Conservation (phyloP, 2,888 invertebrate species). For the Oscheius onirici region DNA sequence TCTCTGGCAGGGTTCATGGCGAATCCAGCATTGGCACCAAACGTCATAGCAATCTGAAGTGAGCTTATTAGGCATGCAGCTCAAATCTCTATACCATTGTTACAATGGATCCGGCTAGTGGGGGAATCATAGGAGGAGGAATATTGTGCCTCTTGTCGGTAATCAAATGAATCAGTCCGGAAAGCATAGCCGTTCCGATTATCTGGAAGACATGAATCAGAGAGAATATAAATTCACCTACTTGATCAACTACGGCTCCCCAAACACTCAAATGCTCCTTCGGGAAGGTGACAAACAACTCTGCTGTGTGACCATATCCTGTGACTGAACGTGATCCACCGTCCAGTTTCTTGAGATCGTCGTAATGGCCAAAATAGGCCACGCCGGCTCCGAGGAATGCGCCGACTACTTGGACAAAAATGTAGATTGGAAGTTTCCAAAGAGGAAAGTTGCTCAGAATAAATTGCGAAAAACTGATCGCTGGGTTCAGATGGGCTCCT, state of each 20-base stretch:
- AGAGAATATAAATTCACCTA: not conserved
- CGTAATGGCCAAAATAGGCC: constrained; percentile 67
- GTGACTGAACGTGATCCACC: constrained; percentile 71
- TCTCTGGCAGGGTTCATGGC: constrained; percentile 77
- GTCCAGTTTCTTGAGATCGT: constrained; percentile 71
- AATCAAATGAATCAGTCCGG: constrained; percentile 63
- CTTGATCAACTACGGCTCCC: constrained; percentile 75
- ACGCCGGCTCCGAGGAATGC: constrained; percentile 67
- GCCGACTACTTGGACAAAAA: constrained; percentile 63
- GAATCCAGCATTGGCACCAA: constrained; percentile 76
- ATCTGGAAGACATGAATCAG: constrained; percentile 49
- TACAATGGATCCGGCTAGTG: constrained; percentile 66
- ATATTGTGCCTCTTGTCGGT: constrained; percentile 68
- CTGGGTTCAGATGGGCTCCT: constrained; percentile 67
- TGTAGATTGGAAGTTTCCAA: constrained; percentile 40
- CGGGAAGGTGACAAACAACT: constrained; percentile 76
- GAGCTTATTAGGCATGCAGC: not conserved
- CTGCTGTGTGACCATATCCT: constrained; percentile 74
- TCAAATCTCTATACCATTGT: constrained; percentile 53
- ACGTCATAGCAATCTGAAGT: constrained; percentile 70
- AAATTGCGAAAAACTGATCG: constrained; percentile 59
- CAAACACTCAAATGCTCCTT: constrained; percentile 72
- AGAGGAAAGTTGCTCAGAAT: constrained; percentile 59
- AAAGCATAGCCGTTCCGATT: constrained; percentile 69
- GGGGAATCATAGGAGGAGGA: constrained; percentile 59